These are phyloP conservation scores for Lamprotornis superbus DNA, from an alignment of 2,113 vertebrate species.

Conservation along the genomic window DNA sequence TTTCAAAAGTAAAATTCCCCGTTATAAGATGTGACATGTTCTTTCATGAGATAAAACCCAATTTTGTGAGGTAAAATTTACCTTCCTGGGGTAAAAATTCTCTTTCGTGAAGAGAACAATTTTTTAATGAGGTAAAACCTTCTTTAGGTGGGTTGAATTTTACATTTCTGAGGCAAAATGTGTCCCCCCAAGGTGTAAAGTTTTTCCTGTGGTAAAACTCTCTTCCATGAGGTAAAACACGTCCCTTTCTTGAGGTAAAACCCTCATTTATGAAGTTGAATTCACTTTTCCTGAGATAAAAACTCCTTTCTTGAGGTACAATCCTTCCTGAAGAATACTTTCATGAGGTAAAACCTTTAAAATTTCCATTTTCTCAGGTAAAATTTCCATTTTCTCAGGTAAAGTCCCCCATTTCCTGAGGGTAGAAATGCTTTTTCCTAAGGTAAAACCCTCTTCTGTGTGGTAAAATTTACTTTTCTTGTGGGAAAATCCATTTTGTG, in stretches of 20 bases:
- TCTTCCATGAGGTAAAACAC: neutral
- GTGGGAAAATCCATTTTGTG: neutral
- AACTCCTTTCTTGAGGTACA: neutral
- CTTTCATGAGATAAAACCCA: too few relatives aligned
- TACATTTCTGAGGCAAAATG: neutral
- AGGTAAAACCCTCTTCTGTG: neutral
- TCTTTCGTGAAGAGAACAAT: neutral
- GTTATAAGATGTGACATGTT: accelerated
- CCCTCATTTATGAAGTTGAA: too few relatives aligned
- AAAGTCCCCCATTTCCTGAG: neutral
- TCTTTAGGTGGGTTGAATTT: neutral
- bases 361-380: too few relatives aligned
- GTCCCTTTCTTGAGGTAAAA: neutral
- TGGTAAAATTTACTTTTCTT: neutral
- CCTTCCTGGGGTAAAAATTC: neutral
- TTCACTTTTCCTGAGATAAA: neutral
- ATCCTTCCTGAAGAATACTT: too few relatives aligned
- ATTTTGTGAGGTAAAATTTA: too few relatives aligned
- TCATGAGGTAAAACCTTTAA: too few relatives aligned
- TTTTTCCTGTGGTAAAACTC: neutral
- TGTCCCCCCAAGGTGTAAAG: neutral
- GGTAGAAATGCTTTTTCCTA: neutral
- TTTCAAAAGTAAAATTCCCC: neutral
- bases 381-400: neutral
- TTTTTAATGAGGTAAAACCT: neutral